A percentile compares a stretch with the other conserved stretches of the same genome.
These are phyloP conservation scores for Leptopterna dolabrata DNA, from an alignment of 2,888 invertebrate species.

Conservation along the genomic window DNA sequence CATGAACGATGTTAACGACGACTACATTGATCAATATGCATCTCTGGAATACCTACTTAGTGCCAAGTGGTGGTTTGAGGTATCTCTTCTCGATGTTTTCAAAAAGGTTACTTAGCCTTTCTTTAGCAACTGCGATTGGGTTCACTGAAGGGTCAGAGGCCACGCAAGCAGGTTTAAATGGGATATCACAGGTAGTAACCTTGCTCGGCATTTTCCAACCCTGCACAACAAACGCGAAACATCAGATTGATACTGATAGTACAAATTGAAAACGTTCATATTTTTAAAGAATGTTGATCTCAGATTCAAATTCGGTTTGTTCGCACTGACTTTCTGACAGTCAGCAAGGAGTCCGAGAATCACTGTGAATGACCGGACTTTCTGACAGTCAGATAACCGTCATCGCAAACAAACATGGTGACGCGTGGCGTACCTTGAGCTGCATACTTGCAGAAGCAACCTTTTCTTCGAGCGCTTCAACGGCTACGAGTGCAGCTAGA, in stretches of 20 bases:
- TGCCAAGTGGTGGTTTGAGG: slow-evolving; percentile 88
- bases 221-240: slow-evolving; percentile 61
- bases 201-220: slow-evolving; percentile 83
- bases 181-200: slow-evolving; percentile 71
- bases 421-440: slow-evolving; percentile 73
- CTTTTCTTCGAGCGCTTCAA: slow-evolving; percentile 89
- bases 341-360: no score
- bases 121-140: slow-evolving; percentile 74
- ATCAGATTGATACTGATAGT: no score
- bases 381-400: no score
- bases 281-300: no score
- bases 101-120: slow-evolving; percentile 84
- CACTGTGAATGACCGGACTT: no score
- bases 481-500: slow-evolving; percentile 80
- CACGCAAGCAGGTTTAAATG: slow-evolving; percentile 67
- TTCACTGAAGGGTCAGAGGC: slow-evolving; percentile 64
- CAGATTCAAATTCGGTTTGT: no score
- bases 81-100: slow-evolving; percentile 93
- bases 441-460: slow-evolving; percentile 91
- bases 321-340: no score
- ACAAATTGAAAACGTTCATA: no score
- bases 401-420: no score
- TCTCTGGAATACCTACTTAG: slow-evolving; percentile 60
- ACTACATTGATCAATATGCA: no score
- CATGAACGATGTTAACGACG: background rate